A percentile compares a stretch with the other conserved stretches of the same genome.
phyloP scores from a whole-genome alignment of 1,140 invertebrate genomes.

The Drosophila mayri region DNA sequence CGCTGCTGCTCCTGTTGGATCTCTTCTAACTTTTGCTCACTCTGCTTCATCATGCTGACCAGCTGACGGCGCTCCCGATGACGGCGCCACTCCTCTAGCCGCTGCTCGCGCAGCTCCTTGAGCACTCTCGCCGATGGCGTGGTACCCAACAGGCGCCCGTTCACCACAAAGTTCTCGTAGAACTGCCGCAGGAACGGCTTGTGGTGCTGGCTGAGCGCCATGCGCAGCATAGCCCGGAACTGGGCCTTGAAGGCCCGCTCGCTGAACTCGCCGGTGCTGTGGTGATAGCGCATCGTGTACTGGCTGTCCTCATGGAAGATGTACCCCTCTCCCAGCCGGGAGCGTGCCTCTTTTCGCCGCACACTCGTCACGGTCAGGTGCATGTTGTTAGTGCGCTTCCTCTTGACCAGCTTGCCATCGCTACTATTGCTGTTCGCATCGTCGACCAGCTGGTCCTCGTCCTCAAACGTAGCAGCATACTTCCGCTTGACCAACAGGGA shows the following conservation, averaged over 20 bases:
- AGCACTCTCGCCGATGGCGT: slow-evolving; percentile 69
- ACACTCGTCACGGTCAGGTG: slow-evolving; percentile 35
- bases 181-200: slow-evolving; percentile 81
- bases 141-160: slow-evolving; percentile 70
- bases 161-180: slow-evolving; percentile 77
- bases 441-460: slow-evolving; percentile 34
- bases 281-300: slow-evolving; percentile 76
- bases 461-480: slow-evolving; percentile 60
- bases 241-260: slow-evolving; percentile 78
- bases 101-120: slow-evolving; percentile 66
- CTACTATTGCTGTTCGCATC: slow-evolving; percentile 48
- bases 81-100: slow-evolving; percentile 71
- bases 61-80: slow-evolving; percentile 57
- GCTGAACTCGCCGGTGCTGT: slow-evolving; percentile 81
- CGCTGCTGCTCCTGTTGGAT: slow-evolving; percentile 20
- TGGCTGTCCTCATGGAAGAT: slow-evolving; percentile 77
- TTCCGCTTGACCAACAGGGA: slow-evolving; percentile 65
- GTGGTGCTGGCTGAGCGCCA: slow-evolving; percentile 72
- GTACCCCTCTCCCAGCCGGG: slow-evolving; percentile 70
- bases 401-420: slow-evolving; percentile 52
- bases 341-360: slow-evolving; percentile 40
- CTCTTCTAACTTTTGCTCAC: slow-evolving; percentile 28
- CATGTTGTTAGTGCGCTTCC: slow-evolving; percentile 65
- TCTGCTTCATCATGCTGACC: slow-evolving; percentile 44
- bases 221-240: slow-evolving; percentile 70